Evolutionary conservation across 1,140 invertebrate genomes (phyloP).

Genomic region (Schmidtea mediterranea): DNA sequence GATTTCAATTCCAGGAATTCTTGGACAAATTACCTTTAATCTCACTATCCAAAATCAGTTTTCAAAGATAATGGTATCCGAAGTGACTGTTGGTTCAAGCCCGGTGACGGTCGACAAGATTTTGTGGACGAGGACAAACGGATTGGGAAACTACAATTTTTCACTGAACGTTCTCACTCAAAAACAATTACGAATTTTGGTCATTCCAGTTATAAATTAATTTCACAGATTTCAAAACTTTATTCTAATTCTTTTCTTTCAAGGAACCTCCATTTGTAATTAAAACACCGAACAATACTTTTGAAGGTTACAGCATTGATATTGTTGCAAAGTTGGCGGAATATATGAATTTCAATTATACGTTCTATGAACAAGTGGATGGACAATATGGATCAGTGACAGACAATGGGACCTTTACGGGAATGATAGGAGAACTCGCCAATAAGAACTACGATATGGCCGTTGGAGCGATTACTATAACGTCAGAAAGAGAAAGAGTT

Average conservation of each 20-base stretch:
- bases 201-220: slow-evolving; percentile 6
- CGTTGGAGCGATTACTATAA: slow-evolving; percentile 18
- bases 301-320: slow-evolving; percentile 74
- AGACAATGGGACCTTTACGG: slow-evolving; percentile 50
- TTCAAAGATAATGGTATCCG: too few relatives aligned
- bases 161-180: too few relatives aligned
- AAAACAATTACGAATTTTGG: too few relatives aligned
- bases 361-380: slow-evolving; percentile 47
- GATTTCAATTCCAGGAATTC: too few relatives aligned
- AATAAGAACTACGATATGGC: slow-evolving; percentile 18
- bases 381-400: slow-evolving; percentile 55
- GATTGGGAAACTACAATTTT: too few relatives aligned
- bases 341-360: slow-evolving; percentile 60
- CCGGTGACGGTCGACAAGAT: too few relatives aligned
- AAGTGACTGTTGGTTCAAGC: too few relatives aligned
- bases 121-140: too few relatives aligned
- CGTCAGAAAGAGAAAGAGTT: slow-evolving; percentile 20
- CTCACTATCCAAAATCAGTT: too few relatives aligned
- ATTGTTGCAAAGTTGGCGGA: slow-evolving; percentile 53
- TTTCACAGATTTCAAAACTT: too few relatives aligned
- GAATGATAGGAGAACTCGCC: slow-evolving; percentile 56
- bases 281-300: slow-evolving; percentile 16
- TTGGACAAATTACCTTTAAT: too few relatives aligned
- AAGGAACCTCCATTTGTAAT: slow-evolving; percentile 63
- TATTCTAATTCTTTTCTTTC: too few relatives aligned